These are phyloP conservation scores for Acanthosepion pharaonis DNA, from an alignment of 2,888 invertebrate species.

Conservation along the genomic window DNA sequence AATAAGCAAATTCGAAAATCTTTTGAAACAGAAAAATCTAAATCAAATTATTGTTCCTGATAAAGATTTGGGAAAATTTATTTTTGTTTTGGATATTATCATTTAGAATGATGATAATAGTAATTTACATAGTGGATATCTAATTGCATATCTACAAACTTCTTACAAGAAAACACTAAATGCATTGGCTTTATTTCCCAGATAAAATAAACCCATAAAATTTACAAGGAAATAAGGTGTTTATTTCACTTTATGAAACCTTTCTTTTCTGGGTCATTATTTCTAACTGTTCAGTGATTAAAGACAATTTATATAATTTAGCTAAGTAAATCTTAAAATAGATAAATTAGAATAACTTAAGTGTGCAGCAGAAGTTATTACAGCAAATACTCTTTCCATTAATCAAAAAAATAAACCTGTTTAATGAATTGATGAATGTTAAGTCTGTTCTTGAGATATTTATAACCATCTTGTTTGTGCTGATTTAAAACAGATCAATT, in stretches of 20 bases:
- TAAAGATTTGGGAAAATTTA: no score
- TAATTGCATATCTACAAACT: neutral
- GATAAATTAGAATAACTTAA: neutral
- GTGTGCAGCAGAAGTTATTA: neutral
- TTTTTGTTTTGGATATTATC: no score
- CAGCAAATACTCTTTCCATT: neutral
- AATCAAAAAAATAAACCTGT: neutral
- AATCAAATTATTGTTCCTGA: neutral
- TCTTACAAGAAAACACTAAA: neutral
- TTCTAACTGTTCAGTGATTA: neutral
- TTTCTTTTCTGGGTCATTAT: neutral
- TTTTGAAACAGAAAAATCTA: neutral
- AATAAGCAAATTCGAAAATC: neutral
- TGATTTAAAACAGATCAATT: no score
- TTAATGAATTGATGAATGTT: conserved; percentile 22
- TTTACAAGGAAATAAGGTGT: neutral
- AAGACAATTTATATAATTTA: neutral
- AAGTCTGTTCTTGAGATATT: conserved; percentile 25
- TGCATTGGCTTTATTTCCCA: neutral
- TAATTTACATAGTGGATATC: neutral
- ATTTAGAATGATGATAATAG: neutral
- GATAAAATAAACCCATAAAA: neutral
- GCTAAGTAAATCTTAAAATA: neutral
- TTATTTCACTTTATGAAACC: neutral
- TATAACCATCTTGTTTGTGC: no score